phyloP scores from a whole-genome alignment of 2,888 invertebrate species.

The Drosophila austrosaltans region DNA sequence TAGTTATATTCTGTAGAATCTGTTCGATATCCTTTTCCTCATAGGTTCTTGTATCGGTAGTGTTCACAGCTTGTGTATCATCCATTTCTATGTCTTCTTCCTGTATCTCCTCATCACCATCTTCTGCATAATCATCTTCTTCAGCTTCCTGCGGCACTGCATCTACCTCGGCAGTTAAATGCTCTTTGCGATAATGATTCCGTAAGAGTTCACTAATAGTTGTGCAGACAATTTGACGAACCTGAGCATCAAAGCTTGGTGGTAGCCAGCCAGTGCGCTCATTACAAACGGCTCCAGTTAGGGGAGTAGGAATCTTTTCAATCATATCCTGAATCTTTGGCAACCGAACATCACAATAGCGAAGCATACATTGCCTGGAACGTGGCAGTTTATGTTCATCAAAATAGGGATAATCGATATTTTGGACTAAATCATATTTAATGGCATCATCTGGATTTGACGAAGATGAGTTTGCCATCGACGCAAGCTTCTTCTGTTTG shows the following conservation, averaged over 20 bases:
- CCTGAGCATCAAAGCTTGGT: constrained; percentile 87
- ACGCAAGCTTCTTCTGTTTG: constrained; percentile 56
- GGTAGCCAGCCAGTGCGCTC: constrained; percentile 92
- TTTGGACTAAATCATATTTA: constrained; percentile 70
- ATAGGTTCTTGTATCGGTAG: constrained; percentile 44
- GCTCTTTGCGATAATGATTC: constrained; percentile 79
- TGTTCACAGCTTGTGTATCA: constrained; percentile 36
- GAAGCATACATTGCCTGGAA: constrained; percentile 94
- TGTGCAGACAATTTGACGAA: constrained; percentile 89
- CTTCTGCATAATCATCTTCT: constrained; percentile 59
- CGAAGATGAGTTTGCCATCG: constrained; percentile 21
- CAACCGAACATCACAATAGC: constrained; percentile 92
- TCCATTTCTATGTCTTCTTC: constrained; percentile 68
- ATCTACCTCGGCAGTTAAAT: constrained; percentile 78
- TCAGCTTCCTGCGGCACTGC: constrained; percentile 67
- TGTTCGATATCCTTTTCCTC: constrained; percentile 64
- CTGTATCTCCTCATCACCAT: constrained; percentile 61
- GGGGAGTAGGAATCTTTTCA: constrained; percentile 86
- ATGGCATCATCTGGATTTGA: constrained; percentile 55
- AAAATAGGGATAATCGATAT: constrained; percentile 84
- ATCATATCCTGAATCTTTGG: constrained; percentile 92
- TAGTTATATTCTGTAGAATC: constrained; percentile 63
- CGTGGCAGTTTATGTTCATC: constrained; percentile 90
- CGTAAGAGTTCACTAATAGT: constrained; percentile 85
- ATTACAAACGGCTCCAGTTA: constrained; percentile 87